Evolutionary conservation across 2,888 invertebrate genomes (phyloP).

Genomic region (Drosophila fulvimacula): DNA sequence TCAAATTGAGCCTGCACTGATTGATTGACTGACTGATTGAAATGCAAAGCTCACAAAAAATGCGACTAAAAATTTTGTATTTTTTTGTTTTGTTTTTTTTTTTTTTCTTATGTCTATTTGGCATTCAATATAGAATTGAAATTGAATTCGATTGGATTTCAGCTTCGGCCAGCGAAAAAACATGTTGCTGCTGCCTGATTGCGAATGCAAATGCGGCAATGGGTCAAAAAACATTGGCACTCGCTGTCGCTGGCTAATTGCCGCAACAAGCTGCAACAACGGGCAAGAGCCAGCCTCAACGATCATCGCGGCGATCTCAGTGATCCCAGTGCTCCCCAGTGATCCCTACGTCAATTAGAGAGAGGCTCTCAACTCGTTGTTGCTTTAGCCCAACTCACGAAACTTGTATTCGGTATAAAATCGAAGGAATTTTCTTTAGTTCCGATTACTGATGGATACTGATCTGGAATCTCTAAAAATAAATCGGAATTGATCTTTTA

Average conservation of each 20-base stretch:
- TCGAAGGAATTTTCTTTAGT: background rate
- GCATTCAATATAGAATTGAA: conserved; percentile 42
- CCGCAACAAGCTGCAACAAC: conserved; percentile 55
- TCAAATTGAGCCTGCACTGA: background rate
- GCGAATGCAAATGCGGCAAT: conserved; percentile 57
- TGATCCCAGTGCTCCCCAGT: conserved; percentile 4
- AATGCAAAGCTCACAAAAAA: conserved; percentile 18
- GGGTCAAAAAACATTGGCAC: conserved; percentile 72
- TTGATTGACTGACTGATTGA: conserved; percentile 18
- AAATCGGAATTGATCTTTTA: background rate
- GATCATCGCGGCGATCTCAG: conserved; percentile 28
- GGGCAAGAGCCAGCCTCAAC: conserved; percentile 1
- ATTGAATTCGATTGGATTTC: conserved; percentile 24
- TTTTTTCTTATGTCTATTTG: conserved; percentile 13
- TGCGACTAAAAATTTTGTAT: background rate
- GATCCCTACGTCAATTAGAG: background rate
- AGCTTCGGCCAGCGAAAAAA: conserved; percentile 11
- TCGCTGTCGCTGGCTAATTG: conserved; percentile 64
- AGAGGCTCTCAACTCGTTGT: conserved; percentile 5
- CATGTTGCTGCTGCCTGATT: conserved; percentile 52
- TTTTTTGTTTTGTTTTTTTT: background rate
- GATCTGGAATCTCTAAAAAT: background rate
- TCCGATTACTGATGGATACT: background rate
- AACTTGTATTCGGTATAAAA: background rate
- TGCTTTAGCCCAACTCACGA: conserved; percentile 3